These are phyloP conservation scores for Balaeniceps rex DNA, from an alignment of 2,113 vertebrate species.

Conservation along the genomic window DNA sequence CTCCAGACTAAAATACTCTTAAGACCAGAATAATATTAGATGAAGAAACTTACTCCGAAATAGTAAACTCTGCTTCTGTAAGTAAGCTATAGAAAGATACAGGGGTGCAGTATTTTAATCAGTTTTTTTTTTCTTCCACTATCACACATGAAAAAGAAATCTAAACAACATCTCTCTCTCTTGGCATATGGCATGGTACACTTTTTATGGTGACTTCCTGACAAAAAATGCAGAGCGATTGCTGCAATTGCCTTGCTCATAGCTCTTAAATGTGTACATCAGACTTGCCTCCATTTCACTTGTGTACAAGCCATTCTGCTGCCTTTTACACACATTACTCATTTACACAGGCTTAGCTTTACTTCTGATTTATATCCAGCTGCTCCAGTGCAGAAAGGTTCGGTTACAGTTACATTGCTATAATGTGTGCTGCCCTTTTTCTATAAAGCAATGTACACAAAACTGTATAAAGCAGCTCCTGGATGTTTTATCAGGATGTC, in stretches of 20 bases:
- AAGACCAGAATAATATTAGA: neutral
- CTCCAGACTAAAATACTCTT: neutral
- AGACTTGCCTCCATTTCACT: neutral
- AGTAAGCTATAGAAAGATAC: neutral
- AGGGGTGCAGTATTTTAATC: neutral
- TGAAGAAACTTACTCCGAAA: neutral
- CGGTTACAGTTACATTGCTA: too few relatives aligned
- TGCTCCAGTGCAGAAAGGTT: neutral
- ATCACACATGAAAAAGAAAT: neutral
- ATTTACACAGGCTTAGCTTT: neutral
- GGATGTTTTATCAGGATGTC: neutral
- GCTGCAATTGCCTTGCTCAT: neutral
- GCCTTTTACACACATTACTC: neutral
- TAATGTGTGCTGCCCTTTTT: neutral
- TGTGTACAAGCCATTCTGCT: fast-evolving
- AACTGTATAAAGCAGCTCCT: neutral
- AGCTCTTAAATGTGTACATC: neutral
- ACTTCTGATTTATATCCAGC: neutral
- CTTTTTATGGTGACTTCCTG: neutral
- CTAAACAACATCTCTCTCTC: neutral
- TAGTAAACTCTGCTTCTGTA: neutral
- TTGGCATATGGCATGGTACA: fast-evolving
- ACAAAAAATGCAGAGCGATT: neutral
- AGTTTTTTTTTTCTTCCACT: neutral
- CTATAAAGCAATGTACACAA: neutral